Base-by-base conservation (phyloP, 2,797 vertebrate genomes). In the Micrastur ruficollis region DNA sequence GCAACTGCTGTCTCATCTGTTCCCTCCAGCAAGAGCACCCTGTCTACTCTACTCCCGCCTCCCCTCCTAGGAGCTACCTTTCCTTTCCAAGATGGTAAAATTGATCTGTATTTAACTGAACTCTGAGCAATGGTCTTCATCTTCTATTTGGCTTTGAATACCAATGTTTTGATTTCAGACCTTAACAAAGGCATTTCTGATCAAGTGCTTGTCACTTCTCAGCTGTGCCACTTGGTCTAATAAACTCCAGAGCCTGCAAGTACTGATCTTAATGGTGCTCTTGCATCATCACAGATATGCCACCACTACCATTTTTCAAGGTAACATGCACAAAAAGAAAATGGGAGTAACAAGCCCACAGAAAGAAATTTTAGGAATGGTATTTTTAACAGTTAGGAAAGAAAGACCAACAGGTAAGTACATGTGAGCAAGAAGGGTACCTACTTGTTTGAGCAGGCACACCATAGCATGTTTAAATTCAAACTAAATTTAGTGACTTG, bases 391-490 rank as follows among this genome's bases (percentile, higher is more conserved):
- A 73, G 15, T 18, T 40, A 17, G 46, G 40, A 58, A 49, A 38
- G 14, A 52, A 63, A 85, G 59, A 58, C n/a, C n/a, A 66, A 8
- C 12, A 38, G 12, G 19, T 70, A 67, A 50, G 11, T 22, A 36
- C 4, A 13, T 19, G n/a, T n/a, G 34, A 94, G 38, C 27, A 55
- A 66, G n/a, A 68, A 72, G 53, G 29, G 8, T 17, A 31, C 13
- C 42, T 36, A 50, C 16, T 38, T 75, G 7, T 68, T 44, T 38
- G 22, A 93, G 55, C 5, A 1, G 27, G 19, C 6, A 80, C 25
- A 58, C 9, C 19, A 34, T 1, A 2, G 2, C 3, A 34, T 0
- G 1, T 26, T 79, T 47, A 34, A 75, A 73, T 29, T 73, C 27
- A 44, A 84, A 36, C 22, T 22, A 6, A 61, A 63, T 59, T 59